phyloP scores from a whole-genome alignment of 2,797 vertebrate genomes.

The Petrocephalus schoutedeni region DNA sequence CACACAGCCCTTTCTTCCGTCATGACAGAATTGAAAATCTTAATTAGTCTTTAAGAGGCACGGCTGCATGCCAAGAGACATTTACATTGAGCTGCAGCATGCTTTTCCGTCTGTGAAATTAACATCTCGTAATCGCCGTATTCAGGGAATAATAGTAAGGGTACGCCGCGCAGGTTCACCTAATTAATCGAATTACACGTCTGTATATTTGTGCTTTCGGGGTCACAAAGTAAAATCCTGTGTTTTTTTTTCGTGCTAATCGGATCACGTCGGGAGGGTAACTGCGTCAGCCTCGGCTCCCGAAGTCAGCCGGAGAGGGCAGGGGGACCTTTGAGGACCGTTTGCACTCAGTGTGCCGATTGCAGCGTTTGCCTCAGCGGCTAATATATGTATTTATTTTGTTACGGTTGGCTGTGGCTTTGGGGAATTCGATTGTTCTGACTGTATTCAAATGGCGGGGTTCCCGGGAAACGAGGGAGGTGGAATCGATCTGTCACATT shows the following conservation, averaged over 20 bases:
- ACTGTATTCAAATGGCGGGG: slow-evolving; percentile 28
- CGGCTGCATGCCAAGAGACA: not conserved
- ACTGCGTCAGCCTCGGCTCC: not conserved
- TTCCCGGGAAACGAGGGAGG: slow-evolving; percentile 11
- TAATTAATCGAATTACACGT: slow-evolving; percentile 7
- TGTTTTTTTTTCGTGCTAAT: not conserved
- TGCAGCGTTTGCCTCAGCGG: not conserved
- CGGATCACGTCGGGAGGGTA: not conserved
- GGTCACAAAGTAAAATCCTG: not conserved
- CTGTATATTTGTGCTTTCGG: not conserved
- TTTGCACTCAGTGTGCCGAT: not conserved
- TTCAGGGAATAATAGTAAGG: not conserved
- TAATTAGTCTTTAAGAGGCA: slow-evolving; percentile 23
- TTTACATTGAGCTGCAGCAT: slow-evolving; percentile 12
- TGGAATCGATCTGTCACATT: slow-evolving; percentile 34
- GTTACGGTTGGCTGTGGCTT: not conserved
- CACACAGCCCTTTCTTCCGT: not conserved
- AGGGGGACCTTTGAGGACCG: not conserved
- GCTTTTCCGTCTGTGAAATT: slow-evolving; percentile 24
- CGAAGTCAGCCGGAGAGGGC: not conserved
- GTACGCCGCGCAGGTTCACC: not conserved
- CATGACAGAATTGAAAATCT: not conserved
- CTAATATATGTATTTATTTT: slow-evolving; percentile 24
- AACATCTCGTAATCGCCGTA: slow-evolving; percentile 21
- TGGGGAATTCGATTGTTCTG: slow-evolving; percentile 10